Percentiles rank a stretch among this genome's conserved stretches.
phyloP scores from a whole-genome alignment of 2,113 vertebrate genomes.

The Galemys pyrenaicus region DNA sequence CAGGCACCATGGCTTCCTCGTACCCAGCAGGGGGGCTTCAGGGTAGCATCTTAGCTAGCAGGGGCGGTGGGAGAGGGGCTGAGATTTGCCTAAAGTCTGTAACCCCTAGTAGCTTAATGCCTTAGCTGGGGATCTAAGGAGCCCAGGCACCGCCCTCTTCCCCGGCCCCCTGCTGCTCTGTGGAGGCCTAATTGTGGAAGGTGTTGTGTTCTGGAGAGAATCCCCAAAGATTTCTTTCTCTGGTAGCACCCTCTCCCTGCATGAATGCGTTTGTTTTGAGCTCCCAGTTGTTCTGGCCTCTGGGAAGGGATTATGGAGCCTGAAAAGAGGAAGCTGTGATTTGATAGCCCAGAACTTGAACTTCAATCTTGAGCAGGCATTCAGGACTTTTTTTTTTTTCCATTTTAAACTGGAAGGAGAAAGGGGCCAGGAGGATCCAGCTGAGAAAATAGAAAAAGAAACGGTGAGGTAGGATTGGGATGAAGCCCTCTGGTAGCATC shows the following conservation, averaged over 20 bases:
- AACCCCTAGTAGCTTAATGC: background rate
- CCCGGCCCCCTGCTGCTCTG: background rate
- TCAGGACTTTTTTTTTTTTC: background rate
- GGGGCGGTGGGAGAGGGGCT: background rate
- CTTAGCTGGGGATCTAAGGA: background rate
- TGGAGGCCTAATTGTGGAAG: constrained; percentile 27
- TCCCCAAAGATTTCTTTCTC: constrained; percentile 69
- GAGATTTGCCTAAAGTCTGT: background rate
- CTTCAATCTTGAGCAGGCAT: background rate
- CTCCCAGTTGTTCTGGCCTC: background rate
- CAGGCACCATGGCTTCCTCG: background rate
- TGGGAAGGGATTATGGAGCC: background rate
- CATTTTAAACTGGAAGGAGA: background rate
- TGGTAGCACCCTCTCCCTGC: background rate
- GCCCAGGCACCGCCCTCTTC: too few relatives aligned
- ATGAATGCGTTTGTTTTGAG: constrained; percentile 34
- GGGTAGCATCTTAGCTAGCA: background rate
- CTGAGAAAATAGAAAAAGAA: background rate
- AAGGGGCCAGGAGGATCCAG: background rate
- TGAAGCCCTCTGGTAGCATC: background rate
- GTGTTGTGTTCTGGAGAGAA: constrained; percentile 62
- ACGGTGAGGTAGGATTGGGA: background rate
- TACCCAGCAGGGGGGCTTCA: background rate
- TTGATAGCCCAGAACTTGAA: background rate
- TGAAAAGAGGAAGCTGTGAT: background rate